These are phyloP conservation scores for Bovichtus diacanthus DNA, from an alignment of 2,797 vertebrate genomes.

Conservation along the genomic window DNA sequence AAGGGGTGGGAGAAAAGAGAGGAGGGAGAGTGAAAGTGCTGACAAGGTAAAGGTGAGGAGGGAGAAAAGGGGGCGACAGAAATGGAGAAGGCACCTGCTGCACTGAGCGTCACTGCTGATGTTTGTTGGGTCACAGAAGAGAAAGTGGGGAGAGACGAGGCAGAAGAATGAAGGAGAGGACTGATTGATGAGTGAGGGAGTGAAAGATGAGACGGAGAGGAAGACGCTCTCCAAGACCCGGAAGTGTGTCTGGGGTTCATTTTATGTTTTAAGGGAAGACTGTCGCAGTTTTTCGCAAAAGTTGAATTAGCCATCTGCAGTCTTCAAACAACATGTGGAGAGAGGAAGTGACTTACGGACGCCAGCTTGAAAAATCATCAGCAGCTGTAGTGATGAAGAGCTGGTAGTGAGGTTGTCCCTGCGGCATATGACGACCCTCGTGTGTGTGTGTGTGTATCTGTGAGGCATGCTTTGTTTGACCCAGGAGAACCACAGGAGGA, in stretches of 20 bases:
- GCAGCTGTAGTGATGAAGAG: slow-evolving; percentile 8
- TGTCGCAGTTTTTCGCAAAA: too few species aligned
- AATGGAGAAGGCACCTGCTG: slow-evolving; percentile 5
- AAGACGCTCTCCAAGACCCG: background rate
- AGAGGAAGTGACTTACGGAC: slow-evolving; percentile 28
- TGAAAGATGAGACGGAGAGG: slow-evolving; percentile 7
- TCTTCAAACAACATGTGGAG: slow-evolving; percentile 13
- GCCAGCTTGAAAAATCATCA: slow-evolving; percentile 22
- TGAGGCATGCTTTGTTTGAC: slow-evolving; percentile 44
- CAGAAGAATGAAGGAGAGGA: background rate
- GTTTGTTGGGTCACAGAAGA: slow-evolving; percentile 10
- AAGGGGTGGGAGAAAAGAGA: slow-evolving; percentile 15
- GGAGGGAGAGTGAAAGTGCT: slow-evolving; percentile 19
- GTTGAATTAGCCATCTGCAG: background rate
- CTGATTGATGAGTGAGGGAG: too few species aligned
- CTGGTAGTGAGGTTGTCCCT: slow-evolving; percentile 1
- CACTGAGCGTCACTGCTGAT: background rate
- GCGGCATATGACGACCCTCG: background rate
- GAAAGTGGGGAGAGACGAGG: background rate
- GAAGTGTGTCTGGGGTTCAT: slow-evolving; percentile 1
- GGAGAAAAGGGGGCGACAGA: background rate
- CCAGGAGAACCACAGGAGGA: slow-evolving; percentile 19
- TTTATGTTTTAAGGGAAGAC: background rate
- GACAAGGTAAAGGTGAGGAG: slow-evolving; percentile 2
- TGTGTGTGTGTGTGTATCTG: background rate